Conservation (phyloP, 2,888 invertebrate genomes). For the Carterocephalus palaemon region DNA sequence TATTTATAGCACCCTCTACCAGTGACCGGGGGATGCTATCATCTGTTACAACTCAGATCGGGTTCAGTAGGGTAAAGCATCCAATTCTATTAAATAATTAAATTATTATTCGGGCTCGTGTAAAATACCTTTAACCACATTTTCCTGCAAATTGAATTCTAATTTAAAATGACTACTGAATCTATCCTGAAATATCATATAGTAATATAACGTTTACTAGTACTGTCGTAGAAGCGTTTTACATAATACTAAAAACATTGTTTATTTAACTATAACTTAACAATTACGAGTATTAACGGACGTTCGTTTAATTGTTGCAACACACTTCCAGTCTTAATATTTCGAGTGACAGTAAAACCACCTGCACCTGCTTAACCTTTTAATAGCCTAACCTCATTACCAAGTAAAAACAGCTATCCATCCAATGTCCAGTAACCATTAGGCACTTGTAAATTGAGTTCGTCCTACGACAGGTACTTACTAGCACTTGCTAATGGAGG, state of each 20-base stretch:
- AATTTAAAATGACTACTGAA: too few species aligned
- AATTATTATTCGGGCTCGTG: too few species aligned
- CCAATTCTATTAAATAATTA: slow-evolving; percentile 37
- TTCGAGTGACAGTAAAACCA: neutral
- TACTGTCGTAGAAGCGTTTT: too few species aligned
- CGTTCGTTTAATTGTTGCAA: too few species aligned
- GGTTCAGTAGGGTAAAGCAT: slow-evolving; percentile 36
- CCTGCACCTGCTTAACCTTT: neutral
- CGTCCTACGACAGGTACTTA: slow-evolving; percentile 5
- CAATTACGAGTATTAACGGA: too few species aligned
- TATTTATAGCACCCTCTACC: slow-evolving; percentile 41
- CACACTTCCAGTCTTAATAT: too few species aligned
- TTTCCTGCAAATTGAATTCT: too few species aligned
- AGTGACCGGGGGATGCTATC: slow-evolving; percentile 44
- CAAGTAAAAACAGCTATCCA: slow-evolving; percentile 2
- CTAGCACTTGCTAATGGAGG: slow-evolving; percentile 53
- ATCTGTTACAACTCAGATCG: slow-evolving; percentile 49
- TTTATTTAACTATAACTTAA: too few species aligned
- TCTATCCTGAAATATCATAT: too few species aligned
- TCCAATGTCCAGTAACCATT: slow-evolving; percentile 3
- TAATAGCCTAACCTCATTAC: neutral
- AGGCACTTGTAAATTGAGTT: slow-evolving; percentile 2
- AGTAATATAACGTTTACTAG: too few species aligned
- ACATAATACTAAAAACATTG: too few species aligned
- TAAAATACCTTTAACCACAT: too few species aligned